These are phyloP conservation scores for Seriola rivoliana DNA, from an alignment of 2,113 vertebrate genomes.

Conservation along the genomic window DNA sequence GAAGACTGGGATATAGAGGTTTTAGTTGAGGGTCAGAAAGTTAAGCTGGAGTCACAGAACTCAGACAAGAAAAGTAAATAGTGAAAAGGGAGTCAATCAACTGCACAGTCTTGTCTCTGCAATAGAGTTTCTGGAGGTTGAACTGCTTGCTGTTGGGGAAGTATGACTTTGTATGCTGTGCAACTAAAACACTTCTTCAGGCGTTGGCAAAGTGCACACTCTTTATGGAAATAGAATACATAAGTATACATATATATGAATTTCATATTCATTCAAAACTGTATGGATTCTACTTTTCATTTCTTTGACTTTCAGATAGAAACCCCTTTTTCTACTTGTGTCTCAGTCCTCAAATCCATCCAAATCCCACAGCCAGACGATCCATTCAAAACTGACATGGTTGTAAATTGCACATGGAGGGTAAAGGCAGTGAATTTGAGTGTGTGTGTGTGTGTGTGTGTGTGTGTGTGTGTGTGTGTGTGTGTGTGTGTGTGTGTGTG, in stretches of 20 bases:
- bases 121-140: constrained; percentile 21
- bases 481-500: neutral
- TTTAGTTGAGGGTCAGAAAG: constrained; percentile 72
- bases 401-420: constrained; percentile 3
- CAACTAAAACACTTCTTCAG: neutral
- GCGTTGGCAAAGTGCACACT: neutral
- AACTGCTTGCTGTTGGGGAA: constrained; percentile 7
- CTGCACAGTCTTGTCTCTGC: constrained; percentile 39
- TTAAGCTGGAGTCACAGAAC: constrained; percentile 62
- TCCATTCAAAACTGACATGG: constrained; percentile 9
- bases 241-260: neutral
- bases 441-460: neutral
- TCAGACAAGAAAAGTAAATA: constrained; percentile 69
- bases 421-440: neutral
- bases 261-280: constrained; percentile 32
- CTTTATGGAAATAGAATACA: constrained; percentile 15
- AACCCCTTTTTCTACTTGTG: constrained; percentile 15
- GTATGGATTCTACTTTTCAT: constrained; percentile 23
- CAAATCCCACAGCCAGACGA: constrained; percentile 8
- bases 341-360: constrained; percentile 25
- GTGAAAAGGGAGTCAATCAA: constrained; percentile 45
- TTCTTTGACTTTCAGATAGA: constrained; percentile 29
- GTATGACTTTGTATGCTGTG: neutral
- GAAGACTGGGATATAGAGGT: constrained; percentile 56
- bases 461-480: no score